Evolutionary conservation across 1,140 invertebrate genomes (phyloP), one percentile per base, ranked within the genome.

Genomic region (Fopius arisanus): DNA sequence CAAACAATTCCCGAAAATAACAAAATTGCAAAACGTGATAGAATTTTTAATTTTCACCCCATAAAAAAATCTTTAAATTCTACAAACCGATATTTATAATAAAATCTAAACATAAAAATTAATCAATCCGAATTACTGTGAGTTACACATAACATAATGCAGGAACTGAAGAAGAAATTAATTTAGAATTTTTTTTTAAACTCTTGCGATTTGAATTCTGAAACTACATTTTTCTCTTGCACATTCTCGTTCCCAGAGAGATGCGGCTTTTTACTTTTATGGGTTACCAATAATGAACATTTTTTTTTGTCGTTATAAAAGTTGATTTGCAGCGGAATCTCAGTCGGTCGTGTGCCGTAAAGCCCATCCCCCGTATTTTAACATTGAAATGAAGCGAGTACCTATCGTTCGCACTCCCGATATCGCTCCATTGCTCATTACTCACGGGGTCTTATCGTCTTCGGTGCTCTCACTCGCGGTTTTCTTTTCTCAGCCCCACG

Each of bases 361-460:
- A 59, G 23, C 12, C 23, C 23, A 9, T 28, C 10, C 7, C 43
- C 43, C 43, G 16, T 59, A 59, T 23, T 26, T 14, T 9, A 9
- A 59, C 54, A 59, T 59, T 26, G 54, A 59, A 70, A 31, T 26
- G 31, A 67, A 78, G 83, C 74, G 79, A 83, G 79, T 84, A 80
- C 82, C 83, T 86, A 59, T 59, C 83, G 79, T 82, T 84, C 81
- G 81, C 75, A 79, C 78, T 80, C 78, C 82, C 83, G 86, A 85
- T 87, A 87, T 87, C 86, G 86, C 81, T 86, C 82, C 84, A 85
- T 86, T 86, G 83, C 86, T 87, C 86, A 87, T 87, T 87, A 87
- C 70, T 77, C 72, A 77, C 73, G 62, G 48, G 66, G 69, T 72
- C 76, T 76, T 76, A 78, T 75, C 74, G 75, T 75, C 74, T 67